Percentiles rank a stretch among this genome's conserved stretches.
Evolutionary conservation across 2,888 invertebrate genomes (phyloP).

Genomic region (Aporophyla lueneburgensis): DNA sequence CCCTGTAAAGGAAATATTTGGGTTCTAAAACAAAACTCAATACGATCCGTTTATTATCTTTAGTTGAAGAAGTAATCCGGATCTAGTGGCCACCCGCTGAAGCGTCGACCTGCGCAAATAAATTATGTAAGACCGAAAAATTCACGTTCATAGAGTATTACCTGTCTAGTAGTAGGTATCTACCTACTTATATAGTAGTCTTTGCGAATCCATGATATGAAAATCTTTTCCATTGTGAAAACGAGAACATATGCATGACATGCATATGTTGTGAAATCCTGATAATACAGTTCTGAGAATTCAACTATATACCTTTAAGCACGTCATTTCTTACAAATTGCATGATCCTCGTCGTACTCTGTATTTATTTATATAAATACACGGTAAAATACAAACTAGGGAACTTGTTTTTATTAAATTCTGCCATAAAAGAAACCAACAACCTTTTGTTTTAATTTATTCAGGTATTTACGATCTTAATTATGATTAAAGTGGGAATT

Average conservation of each 20-base stretch:
- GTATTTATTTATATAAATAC: slow-evolving; percentile 25
- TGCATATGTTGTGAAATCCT: not conserved
- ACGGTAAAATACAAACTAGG: not conserved
- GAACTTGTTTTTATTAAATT: slow-evolving; percentile 15
- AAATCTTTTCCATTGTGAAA: slow-evolving; percentile 7
- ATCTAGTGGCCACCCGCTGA: slow-evolving; percentile 10
- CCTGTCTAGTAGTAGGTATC: not conserved
- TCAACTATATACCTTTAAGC: not conserved
- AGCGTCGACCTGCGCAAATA: slow-evolving; percentile 17
- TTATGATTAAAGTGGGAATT: slow-evolving; percentile 49
- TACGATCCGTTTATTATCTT: slow-evolving; percentile 22
- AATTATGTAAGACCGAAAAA: slow-evolving; percentile 34
- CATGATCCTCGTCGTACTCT: slow-evolving; percentile 25
- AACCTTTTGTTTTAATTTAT: slow-evolving; percentile 53
- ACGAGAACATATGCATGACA: not conserved
- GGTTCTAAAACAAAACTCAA: not conserved
- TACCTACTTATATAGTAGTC: not conserved
- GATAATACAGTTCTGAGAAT: slow-evolving; percentile 31
- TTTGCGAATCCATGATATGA: not conserved
- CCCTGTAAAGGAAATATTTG: not conserved
- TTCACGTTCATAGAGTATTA: slow-evolving; percentile 7
- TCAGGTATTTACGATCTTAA: slow-evolving; percentile 52
- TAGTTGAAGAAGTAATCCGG: slow-evolving; percentile 28
- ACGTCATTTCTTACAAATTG: slow-evolving; percentile 31
- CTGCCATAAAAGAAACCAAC: slow-evolving; percentile 20